Evolutionary conservation across 2,113 vertebrate genomes (phyloP), one percentile per base, ranked within the genome.

Genomic region (Danionella cerebrum): DNA sequence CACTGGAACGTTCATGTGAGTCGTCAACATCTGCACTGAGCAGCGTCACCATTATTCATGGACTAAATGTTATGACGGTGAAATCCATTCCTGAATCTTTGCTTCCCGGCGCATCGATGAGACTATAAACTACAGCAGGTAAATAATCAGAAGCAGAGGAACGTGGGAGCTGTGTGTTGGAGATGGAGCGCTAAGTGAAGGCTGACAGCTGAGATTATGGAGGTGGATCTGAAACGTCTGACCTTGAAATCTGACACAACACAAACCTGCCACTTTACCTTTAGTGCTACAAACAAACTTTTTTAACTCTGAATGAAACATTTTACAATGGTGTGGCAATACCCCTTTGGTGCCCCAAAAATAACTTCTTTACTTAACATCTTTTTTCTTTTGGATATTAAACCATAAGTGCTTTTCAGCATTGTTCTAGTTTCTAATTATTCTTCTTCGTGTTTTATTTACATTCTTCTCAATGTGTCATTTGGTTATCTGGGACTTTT

Each of bases 41-140:
- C 6, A 14, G n/a, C 10, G 22, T 53, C 1, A 9, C 2, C 11
- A n/a, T 8, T 65, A 3, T 36, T 27, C 60, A 64, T 39, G 27
- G 29, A 36, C 12, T 48, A 13, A 4, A 10, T 47, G 12, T 21
- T 21, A 35, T 22, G 31, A 52, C 59, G n/a, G 25, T 14, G 19
- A 52, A 65, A 57, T 19, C n/a, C 36, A 36, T 29, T 31, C n/a
- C 58, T 33, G 41, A 70, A 67, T 67, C 44, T 71, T 72, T 65
- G 65, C 58, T 45, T 27, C 13, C 21, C 41, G 39, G n/a, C 11
- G n/a, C n/a, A n/a, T n/a, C n/a, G n/a, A 25, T 7, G 9, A 11
- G 10, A 18, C 1, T 12, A n/a, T 51, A 9, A 27, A 50, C n/a
- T 50, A 35, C 25, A 25, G 27, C 14, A 35, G 47, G 47, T 63